Percentiles rank a stretch among this genome's conserved stretches.
phyloP scores from a whole-genome alignment of 2,797 vertebrate genomes.

The Ibycter americanus region DNA sequence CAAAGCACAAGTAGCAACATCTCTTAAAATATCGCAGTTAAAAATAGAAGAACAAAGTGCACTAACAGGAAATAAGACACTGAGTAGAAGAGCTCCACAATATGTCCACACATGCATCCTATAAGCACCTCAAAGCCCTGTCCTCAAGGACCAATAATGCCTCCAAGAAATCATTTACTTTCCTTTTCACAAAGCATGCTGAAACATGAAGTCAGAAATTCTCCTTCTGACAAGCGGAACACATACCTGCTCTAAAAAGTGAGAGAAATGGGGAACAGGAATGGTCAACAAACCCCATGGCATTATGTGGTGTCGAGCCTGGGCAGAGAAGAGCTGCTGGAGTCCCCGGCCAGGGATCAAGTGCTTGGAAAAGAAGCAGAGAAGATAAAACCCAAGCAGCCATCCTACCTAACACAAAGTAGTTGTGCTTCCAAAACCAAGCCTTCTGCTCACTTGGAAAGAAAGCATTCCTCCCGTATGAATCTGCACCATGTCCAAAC shows the following conservation, averaged over 20 bases:
- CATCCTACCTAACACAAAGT: background rate
- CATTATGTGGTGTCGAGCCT: rapidly evolving
- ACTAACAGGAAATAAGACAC: background rate
- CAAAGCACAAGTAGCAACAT: background rate
- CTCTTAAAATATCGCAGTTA: constrained; percentile 17
- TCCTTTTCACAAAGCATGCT: background rate
- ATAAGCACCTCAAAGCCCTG: background rate
- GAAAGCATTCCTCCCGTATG: background rate
- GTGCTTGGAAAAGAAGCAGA: background rate
- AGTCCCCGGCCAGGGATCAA: background rate
- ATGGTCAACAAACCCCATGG: background rate
- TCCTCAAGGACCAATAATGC: background rate
- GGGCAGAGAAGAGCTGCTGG: background rate
- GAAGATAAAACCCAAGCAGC: background rate
- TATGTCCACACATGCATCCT: background rate
- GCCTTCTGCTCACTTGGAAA: background rate
- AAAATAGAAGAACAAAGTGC: background rate
- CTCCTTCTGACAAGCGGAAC: background rate
- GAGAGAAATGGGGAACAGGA: background rate
- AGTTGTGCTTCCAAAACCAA: background rate
- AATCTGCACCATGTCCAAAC: rapidly evolving
- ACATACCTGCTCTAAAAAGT: background rate
- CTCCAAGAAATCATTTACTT: background rate
- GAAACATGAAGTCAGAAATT: background rate
- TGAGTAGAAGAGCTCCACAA: background rate